Conservation (phyloP, 2,797 vertebrate species). For the Champsocephalus esox region DNA sequence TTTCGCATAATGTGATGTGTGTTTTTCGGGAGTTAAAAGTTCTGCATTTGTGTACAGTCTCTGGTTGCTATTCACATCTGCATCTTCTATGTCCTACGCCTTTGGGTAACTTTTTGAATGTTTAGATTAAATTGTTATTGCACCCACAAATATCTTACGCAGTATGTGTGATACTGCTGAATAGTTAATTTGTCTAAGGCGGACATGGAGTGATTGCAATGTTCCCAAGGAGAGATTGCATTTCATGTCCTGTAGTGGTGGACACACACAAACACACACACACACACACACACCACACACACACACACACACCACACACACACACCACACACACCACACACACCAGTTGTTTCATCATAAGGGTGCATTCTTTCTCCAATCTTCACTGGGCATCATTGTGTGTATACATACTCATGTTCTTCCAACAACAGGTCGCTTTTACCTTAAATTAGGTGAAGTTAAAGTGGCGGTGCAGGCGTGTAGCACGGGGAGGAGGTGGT, state of each 20-base stretch:
- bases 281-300: constrained; percentile 7
- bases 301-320: too few relatives aligned
- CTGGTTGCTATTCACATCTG: background rate
- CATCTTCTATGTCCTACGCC: background rate
- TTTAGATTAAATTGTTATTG: constrained; percentile 24
- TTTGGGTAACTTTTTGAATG: constrained; percentile 2
- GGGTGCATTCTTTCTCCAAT: constrained; percentile 21
- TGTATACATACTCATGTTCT: constrained; percentile 8
- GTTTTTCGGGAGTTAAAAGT: constrained; percentile 2
- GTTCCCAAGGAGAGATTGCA: constrained; percentile 75
- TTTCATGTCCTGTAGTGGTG: constrained; percentile 58
- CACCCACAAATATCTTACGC: background rate
- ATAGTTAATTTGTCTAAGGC: constrained; percentile 63
- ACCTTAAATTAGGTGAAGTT: constrained; percentile 56
- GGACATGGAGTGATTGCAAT: constrained; percentile 53
- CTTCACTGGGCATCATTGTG: constrained; percentile 34
- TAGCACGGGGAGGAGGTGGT: background rate
- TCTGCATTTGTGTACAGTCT: background rate
- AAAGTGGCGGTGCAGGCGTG: constrained; percentile 16
- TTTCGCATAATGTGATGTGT: background rate
- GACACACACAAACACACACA: constrained; percentile 29
- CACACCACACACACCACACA: constrained; percentile 18
- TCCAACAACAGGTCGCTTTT: constrained; percentile 69
- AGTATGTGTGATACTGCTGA: constrained; percentile 50
- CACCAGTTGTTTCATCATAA: constrained; percentile 42